phyloP scores from a whole-genome alignment of 2,888 invertebrate genomes.

The Plusia festucae region DNA sequence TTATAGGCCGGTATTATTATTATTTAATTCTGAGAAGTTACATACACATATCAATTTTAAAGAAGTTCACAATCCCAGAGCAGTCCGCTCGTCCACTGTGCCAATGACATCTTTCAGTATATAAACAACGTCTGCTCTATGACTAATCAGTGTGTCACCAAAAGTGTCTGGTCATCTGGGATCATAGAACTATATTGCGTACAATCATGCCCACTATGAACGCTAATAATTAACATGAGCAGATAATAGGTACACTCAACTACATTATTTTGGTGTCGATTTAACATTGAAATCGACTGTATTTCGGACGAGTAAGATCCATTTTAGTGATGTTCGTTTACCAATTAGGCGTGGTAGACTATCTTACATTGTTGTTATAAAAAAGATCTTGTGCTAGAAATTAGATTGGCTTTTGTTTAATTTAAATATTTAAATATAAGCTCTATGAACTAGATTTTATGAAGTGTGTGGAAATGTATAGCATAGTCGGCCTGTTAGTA shows the following conservation, averaged over 20 bases:
- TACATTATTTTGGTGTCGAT: neutral
- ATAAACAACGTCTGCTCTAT: conserved; percentile 46
- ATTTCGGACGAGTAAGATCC: neutral
- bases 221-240: conserved; percentile 9
- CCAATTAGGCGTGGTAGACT: neutral
- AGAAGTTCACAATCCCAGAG: neutral
- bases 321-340: neutral
- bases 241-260: conserved; percentile 27
- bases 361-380: neutral
- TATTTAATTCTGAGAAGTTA: no score
- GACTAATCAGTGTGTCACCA: conserved; percentile 49
- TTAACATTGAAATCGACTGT: neutral
- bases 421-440: neutral
- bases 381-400: neutral
- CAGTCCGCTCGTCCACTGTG: neutral
- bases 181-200: conserved; percentile 57
- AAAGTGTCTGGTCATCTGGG: conserved; percentile 49
- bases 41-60: no score
- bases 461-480: no score
- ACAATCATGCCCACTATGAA: conserved; percentile 64
- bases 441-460: neutral
- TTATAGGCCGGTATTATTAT: no score
- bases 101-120: conserved; percentile 48
- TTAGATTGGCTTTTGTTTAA: conserved; percentile 4
- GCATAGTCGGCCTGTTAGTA: no score